phyloP scores from a whole-genome alignment of 2,797 vertebrate genomes.

The Euphonia xanthogaster region DNA sequence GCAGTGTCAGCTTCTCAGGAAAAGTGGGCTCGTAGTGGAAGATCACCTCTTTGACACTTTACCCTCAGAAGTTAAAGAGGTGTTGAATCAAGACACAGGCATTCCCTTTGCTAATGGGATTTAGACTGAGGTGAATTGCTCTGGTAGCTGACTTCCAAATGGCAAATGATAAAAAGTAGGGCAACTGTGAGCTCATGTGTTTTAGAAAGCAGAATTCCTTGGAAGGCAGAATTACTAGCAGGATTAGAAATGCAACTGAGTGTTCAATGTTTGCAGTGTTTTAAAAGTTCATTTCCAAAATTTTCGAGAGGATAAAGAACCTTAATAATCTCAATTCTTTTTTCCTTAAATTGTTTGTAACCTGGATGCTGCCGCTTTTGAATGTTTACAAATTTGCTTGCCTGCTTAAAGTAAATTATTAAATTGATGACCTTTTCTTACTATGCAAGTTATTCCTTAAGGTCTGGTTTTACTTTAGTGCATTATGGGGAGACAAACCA shows the following conservation, averaged over 20 bases:
- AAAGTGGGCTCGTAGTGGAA: conserved; percentile 90
- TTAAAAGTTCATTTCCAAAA: conserved; percentile 72
- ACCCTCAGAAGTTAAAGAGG: conserved; percentile 92
- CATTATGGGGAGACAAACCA: not conserved
- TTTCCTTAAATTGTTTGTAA: conserved; percentile 80
- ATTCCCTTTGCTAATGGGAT: conserved; percentile 88
- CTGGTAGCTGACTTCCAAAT: conserved; percentile 48
- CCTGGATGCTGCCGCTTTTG: conserved; percentile 82
- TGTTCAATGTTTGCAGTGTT: conserved; percentile 76
- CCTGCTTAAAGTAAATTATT: conserved; percentile 82
- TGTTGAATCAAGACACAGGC: conserved; percentile 90
- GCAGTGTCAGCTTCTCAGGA: conserved; percentile 89
- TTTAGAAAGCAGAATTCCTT: conserved; percentile 67
- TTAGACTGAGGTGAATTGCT: conserved; percentile 63
- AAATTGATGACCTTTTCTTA: conserved; percentile 81
- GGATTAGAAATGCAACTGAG: conserved; percentile 60
- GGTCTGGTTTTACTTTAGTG: conserved; percentile 70
- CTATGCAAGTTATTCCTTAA: conserved; percentile 72
- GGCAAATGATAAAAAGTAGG: conserved; percentile 41
- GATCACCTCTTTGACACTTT: conserved; percentile 96
- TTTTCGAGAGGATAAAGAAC: conserved; percentile 62
- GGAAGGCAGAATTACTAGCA: conserved; percentile 57
- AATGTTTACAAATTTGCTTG: conserved; percentile 84
- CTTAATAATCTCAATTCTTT: conserved; percentile 75
- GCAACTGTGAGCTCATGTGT: conserved; percentile 47